Evolutionary conservation across 2,888 invertebrate species (phyloP).

Genomic region (Sinodicranocentrus sp.): DNA sequence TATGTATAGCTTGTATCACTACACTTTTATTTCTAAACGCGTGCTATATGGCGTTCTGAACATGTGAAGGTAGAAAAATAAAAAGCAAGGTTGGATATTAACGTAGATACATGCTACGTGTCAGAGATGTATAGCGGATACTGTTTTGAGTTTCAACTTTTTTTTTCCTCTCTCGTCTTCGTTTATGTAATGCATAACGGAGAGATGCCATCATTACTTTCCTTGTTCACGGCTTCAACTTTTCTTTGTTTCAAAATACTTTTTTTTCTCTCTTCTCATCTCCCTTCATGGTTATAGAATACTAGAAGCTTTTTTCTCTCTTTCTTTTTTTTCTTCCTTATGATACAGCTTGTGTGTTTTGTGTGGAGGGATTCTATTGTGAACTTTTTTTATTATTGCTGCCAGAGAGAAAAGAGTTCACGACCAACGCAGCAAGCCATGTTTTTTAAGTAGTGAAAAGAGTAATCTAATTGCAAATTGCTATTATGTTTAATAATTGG

Average conservation of each 20-base stretch:
- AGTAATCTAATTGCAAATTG: conserved; percentile 59
- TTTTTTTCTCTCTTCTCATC: background rate
- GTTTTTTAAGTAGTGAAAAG: conserved; percentile 55
- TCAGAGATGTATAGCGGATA: background rate
- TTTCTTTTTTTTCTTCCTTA: background rate
- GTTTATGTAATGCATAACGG: conserved; percentile 21
- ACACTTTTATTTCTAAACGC: too few species aligned
- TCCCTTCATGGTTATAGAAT: background rate
- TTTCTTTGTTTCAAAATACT: conserved; percentile 28
- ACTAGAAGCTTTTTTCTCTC: background rate
- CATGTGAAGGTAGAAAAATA: too few species aligned
- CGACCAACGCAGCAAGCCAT: conserved; percentile 54
- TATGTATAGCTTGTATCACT: background rate
- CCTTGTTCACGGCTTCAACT: background rate
- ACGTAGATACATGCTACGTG: too few species aligned
- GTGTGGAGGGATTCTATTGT: background rate
- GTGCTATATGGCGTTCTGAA: too few species aligned
- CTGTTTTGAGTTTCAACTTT: conserved; percentile 15
- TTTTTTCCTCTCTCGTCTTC: conserved; percentile 14
- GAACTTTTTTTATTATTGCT: conserved; percentile 26
- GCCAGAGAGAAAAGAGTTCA: conserved; percentile 31
- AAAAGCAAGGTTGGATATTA: too few species aligned
- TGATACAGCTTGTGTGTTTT: background rate
- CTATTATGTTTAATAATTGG: conserved; percentile 56
- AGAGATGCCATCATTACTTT: conserved; percentile 28